These are phyloP conservation scores for Mesorhabditis belari DNA, from an alignment of 2,888 invertebrate genomes.

Conservation along the genomic window DNA sequence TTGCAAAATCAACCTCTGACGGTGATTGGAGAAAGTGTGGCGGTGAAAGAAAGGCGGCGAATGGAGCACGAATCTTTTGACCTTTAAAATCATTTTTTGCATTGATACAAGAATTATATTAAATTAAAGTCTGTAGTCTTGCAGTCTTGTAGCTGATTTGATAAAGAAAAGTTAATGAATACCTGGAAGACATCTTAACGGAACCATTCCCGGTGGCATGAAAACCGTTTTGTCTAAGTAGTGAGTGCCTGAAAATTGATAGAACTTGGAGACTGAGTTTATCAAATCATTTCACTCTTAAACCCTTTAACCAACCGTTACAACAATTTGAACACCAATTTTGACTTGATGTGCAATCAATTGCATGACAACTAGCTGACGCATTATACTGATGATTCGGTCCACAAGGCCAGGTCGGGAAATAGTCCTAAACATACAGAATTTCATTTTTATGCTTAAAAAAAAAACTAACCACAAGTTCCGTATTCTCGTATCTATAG, in stretches of 20 bases:
- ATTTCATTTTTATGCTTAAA: background rate
- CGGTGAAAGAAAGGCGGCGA: constrained; percentile 31
- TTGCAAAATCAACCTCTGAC: constrained; percentile 17
- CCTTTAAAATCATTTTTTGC: constrained; percentile 9
- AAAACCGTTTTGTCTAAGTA: constrained; percentile 15
- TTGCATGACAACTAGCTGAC: constrained; percentile 8
- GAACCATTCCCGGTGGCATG: constrained; percentile 38
- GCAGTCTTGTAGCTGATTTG: background rate
- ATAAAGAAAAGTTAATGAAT: background rate
- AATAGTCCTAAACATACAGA: constrained; percentile 19
- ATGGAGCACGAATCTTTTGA: constrained; percentile 22
- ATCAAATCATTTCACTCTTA: background rate
- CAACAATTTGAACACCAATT: constrained; percentile 21
- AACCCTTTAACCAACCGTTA: no score
- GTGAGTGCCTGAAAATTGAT: background rate
- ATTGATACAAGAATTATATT: background rate
- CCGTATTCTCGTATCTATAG: constrained; percentile 29
- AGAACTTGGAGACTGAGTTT: background rate
- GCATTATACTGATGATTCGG: constrained; percentile 15
- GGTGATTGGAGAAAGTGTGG: constrained; percentile 44
- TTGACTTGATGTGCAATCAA: constrained; percentile 13
- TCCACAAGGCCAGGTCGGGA: constrained; percentile 32
- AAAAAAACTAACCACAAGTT: constrained; percentile 17
- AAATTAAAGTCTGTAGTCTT: background rate
- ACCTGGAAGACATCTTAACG: constrained; percentile 35